Base-by-base conservation (phyloP, 2,888 invertebrate species). In the Aspidiotus destructor region DNA sequence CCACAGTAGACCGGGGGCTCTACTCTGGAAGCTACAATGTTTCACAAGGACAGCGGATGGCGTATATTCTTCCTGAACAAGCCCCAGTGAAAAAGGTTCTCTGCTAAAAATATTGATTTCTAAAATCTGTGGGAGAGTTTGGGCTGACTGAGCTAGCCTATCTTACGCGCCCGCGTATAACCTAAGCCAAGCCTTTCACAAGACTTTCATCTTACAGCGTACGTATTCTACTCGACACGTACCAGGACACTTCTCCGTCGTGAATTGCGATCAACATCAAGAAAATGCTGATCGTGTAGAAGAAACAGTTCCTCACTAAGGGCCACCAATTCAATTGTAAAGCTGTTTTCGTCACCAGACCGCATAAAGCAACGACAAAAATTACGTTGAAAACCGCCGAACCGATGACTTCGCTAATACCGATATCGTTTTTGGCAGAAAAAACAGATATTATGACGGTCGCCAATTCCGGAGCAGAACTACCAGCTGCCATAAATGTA, bases 401-500 rank as follows among this genome's bases (percentile, higher is more conserved):
- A 0, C 94, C 94, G 72, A 94, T 93, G 71, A 94, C 94, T 1
- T 94, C 93, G 57, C 92, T 92, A 71, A 79, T 80, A 16, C 83
- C 93, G 72, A 94, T 93, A 75, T 93, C 93, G 75, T 92, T 92
- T 78, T 92, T 86, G 6, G 92, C 92, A 74, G 92, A 89, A 79
- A 93, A 92, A 0, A 93, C 92, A 0, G 92, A 96, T 73, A 97
- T 95, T 70, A 97, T 84, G 60, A 94, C 92, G 0, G 96, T 96
- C 28, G 96, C 96, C 69, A 96, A 79, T 78, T 98, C 97, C 0
- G 98, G 97, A 0, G 97, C 97, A 0, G 95, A 95, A 72, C 95
- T 95, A 54, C 97, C 98, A 1, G 97, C 93, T 0, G 97, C 97
- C 97, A 98, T 98, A 78, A 98, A 97, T 0, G 97, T 98, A 0